These are phyloP conservation scores for Archips crataeganus DNA, from an alignment of 2,888 invertebrate species.

Conservation along the genomic window DNA sequence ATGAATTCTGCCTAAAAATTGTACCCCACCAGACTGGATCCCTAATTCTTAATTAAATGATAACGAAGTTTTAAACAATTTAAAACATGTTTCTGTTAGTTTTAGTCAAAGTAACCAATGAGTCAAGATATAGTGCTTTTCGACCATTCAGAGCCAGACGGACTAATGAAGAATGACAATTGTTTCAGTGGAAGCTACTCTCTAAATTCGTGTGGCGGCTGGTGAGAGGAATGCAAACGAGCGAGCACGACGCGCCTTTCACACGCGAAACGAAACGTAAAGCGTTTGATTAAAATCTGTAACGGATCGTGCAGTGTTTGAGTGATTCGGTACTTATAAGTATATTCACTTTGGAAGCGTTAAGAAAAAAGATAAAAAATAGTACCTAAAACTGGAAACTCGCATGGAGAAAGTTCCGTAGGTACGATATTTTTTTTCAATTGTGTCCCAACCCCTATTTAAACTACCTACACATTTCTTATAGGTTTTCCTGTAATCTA, in stretches of 20 bases:
- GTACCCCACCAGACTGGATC: no score
- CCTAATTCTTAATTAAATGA: no score
- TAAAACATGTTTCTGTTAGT: background rate
- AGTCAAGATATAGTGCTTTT: background rate
- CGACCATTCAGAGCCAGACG: background rate
- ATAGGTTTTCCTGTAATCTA: no score
- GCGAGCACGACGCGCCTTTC: constrained; percentile 56
- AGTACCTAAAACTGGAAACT: background rate
- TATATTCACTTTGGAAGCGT: background rate
- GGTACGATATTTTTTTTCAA: no score
- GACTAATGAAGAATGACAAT: constrained; percentile 75
- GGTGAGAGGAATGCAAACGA: constrained; percentile 78
- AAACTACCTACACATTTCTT: no score
- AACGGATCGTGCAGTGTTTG: constrained; percentile 22
- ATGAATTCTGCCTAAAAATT: no score
- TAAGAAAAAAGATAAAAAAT: background rate
- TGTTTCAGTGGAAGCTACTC: constrained; percentile 63
- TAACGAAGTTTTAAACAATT: no score
- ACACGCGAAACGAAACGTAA: constrained; percentile 56
- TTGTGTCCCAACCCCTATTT: no score
- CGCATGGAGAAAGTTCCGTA: no score
- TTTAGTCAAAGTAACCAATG: background rate
- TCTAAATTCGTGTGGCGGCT: constrained; percentile 65
- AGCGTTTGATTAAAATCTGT: constrained; percentile 47
- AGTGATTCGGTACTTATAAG: background rate